Percentiles rank a stretch among this genome's conserved stretches.
phyloP scores from a whole-genome alignment of 2,113 vertebrate species.

The Illadopsis cleaveri region DNA sequence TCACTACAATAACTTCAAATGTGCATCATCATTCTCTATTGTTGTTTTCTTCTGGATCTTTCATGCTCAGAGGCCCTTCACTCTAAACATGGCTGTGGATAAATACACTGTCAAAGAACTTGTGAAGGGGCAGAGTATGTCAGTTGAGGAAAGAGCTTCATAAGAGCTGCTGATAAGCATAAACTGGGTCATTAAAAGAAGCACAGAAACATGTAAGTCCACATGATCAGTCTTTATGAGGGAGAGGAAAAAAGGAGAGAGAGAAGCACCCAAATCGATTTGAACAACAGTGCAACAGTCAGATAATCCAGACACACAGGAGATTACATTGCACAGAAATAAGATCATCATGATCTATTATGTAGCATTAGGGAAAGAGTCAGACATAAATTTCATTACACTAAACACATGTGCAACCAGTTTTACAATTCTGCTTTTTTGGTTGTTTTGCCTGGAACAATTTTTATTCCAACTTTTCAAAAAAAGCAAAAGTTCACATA shows the following conservation, averaged over 20 bases:
- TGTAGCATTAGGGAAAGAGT: background rate
- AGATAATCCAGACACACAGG: background rate
- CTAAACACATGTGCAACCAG: background rate
- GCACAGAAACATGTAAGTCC: background rate
- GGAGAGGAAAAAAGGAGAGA: background rate
- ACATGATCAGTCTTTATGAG: background rate
- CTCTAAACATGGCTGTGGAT: background rate
- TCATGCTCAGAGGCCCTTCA: background rate
- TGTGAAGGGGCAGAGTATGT: background rate
- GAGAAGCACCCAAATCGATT: background rate
- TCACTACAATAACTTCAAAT: background rate
- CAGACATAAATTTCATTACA: background rate
- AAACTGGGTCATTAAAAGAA: background rate
- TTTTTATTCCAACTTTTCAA: background rate
- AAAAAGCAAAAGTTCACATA: background rate
- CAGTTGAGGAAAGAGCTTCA: background rate
- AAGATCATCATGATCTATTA: background rate
- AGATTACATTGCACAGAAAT: background rate
- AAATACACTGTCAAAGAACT: background rate
- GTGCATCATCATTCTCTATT: fast-evolving
- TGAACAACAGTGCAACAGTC: background rate
- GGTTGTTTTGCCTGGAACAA: background rate
- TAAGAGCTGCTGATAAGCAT: background rate
- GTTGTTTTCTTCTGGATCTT: background rate
- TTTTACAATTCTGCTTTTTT: background rate